Base-by-base conservation (phyloP, 2,113 vertebrate genomes). In the Tamias sibiricus region DNA sequence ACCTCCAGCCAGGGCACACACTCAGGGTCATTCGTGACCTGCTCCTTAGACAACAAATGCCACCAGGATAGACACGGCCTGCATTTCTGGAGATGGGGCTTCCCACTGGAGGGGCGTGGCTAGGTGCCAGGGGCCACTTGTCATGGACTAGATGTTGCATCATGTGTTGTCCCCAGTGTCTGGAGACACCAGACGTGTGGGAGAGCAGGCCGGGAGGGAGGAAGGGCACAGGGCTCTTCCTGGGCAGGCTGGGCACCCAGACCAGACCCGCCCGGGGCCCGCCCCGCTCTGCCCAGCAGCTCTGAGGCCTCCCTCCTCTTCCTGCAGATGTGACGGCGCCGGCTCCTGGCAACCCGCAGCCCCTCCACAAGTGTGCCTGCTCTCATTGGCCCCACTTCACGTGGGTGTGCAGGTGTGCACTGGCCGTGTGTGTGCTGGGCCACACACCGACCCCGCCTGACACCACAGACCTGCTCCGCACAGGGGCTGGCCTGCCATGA, bases 281-380 rank as follows among this genome's bases (percentile, higher is more conserved):
- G 4, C 32, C 14, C 35, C 0, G 19, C 4, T 5, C 1, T 1
- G 19, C 2, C 0, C 0, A 0, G n/a, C 2, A 2, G n/a, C 4
- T 0, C 0, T 1, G 3, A 35, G 5, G 47, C 30, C 8, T 17
- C 30, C 10, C 14, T 8, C 10, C 2, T 17, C 44, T 8, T 6
- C 19, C 57, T 32, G 19, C 79, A 28, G n/a, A 3, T 0, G 17
- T 0, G 2, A 24, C 2, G 11, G n/a, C 24, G 35, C 6, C 1
- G 1, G 26, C 10, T 17, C 35, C 35, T 1, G 26, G 49, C 35
- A 79, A n/a, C 22, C 40, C 0, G 32, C 52, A 0, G 1, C 9
- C 32, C 76, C 10, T 32, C 47, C 10, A 20, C 22, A 10, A 1
- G 35, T 8, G 3, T 0, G 2, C 9, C 35, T 19, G 3, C 6